Evolutionary conservation across 2,888 invertebrate genomes (phyloP), one percentile per base, ranked within the genome.

Genomic region (Lasius platythorax): DNA sequence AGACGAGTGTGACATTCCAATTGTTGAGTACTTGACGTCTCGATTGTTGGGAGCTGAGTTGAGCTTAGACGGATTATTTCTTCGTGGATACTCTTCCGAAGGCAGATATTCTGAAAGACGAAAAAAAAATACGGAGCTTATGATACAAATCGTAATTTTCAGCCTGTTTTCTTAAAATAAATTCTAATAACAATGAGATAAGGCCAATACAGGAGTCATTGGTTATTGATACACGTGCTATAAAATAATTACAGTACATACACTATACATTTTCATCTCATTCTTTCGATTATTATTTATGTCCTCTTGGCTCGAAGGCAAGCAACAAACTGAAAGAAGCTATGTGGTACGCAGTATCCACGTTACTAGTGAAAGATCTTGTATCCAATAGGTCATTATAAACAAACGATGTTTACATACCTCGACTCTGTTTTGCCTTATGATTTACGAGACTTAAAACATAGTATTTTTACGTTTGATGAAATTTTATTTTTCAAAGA

Each of bases 1-100:
- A 61, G 79, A 72, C 37, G 61, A 61, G 72, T 81, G 72, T 81
- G 72, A 81, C 72, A 3, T 72, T 72, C 15, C 61, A 46, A 81
- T 81, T 46, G 37, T 72, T 50, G 79, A 61, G 8, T 40, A 30
- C 56, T 53, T 43, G 28, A 37, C n/a, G 12, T 46, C 23, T 50
- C 30, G 9, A 72, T 72, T 72, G 58, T 46, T 33, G 9, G 15
- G 18, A 76, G 40, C 43, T 72, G 5, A 58, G 0, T 56, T 43
- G 6, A 37, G 23, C 30, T 53, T 15, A 46, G 46, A 67, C 28
- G 43, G 37, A 6, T 18, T 30, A 46, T 46, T 64, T 30, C 15
- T 8, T 46, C 18, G 61, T 72, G 46, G 43, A n/a, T 50, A 46
- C 2, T 61, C 43, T 61, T 37, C 8, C 11, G 3, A 15, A 58